Percentiles rank a stretch among this genome's conserved stretches.
These are phyloP conservation scores for Troides oblongomaculatus DNA, from an alignment of 2,888 invertebrate genomes.

Conservation along the genomic window DNA sequence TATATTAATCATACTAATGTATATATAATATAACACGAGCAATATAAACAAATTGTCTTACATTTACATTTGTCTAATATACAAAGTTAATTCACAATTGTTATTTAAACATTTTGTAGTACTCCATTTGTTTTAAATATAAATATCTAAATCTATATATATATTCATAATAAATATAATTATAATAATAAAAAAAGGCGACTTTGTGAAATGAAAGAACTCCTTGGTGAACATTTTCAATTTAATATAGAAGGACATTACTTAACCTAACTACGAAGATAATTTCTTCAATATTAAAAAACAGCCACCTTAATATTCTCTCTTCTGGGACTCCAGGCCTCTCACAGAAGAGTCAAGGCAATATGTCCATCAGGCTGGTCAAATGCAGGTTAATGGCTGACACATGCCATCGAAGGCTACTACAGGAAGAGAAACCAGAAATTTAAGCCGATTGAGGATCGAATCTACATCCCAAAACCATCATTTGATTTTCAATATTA, in stretches of 20 bases:
- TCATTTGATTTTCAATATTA: no score
- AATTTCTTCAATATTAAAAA: not conserved
- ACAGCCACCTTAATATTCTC: no score
- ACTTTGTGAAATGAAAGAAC: not conserved
- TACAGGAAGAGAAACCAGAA: no score
- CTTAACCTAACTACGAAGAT: not conserved
- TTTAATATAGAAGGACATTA: not conserved
- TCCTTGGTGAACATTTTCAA: not conserved
- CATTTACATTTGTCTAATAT: conserved; percentile 6
- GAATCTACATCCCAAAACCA: no score
- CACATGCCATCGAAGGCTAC: no score
- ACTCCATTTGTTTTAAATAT: conserved; percentile 17
- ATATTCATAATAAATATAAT: not conserved
- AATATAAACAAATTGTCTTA: conserved; percentile 9
- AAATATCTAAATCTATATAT: not conserved
- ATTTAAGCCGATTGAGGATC: no score
- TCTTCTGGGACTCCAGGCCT: no score
- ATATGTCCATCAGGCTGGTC: no score
- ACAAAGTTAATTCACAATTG: not conserved
- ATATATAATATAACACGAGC: conserved; percentile 1
- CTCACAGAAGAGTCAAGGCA: no score
- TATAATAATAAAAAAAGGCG: not conserved
- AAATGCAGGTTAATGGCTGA: no score
- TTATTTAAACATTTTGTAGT: not conserved
- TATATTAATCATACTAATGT: conserved; percentile 13